Conservation (phyloP, 2,888 invertebrate genomes). For the Limnephilus auricula region DNA sequence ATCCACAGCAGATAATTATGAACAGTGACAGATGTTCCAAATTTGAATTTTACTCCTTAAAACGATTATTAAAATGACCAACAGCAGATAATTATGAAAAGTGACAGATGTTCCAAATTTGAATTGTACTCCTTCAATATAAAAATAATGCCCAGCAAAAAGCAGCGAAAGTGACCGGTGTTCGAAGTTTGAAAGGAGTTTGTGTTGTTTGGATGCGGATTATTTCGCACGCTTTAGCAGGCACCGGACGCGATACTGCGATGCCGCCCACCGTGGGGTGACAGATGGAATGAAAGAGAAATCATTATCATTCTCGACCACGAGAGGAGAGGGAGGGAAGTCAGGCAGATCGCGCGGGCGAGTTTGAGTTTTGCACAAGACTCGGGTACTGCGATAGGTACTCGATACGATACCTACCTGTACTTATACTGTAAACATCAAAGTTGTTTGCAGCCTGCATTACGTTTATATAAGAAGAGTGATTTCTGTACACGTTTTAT, state of each 20-base stretch:
- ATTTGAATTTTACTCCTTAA: neutral
- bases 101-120: neutral
- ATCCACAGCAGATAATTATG: neutral
- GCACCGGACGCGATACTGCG: neutral
- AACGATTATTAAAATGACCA: neutral
- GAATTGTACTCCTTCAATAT: too few relatives aligned
- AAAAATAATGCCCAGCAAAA: neutral
- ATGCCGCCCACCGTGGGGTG: neutral
- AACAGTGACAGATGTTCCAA: neutral
- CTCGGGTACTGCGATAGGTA: neutral
- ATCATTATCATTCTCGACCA: conserved; percentile 4
- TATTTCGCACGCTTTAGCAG: conserved; percentile 16
- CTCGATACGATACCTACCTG: neutral
- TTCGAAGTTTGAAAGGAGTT: neutral
- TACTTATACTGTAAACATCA: neutral
- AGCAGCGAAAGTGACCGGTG: neutral
- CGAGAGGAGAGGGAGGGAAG: neutral
- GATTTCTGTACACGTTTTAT: neutral
- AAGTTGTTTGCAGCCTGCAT: neutral
- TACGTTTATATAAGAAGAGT: neutral
- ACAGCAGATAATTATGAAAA: neutral
- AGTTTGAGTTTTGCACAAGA: neutral
- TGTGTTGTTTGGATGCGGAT: neutral
- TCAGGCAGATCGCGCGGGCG: neutral
- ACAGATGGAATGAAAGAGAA: conserved; percentile 35